Conservation (phyloP, 2,113 vertebrate genomes). For the Malaclemys terrapin region DNA sequence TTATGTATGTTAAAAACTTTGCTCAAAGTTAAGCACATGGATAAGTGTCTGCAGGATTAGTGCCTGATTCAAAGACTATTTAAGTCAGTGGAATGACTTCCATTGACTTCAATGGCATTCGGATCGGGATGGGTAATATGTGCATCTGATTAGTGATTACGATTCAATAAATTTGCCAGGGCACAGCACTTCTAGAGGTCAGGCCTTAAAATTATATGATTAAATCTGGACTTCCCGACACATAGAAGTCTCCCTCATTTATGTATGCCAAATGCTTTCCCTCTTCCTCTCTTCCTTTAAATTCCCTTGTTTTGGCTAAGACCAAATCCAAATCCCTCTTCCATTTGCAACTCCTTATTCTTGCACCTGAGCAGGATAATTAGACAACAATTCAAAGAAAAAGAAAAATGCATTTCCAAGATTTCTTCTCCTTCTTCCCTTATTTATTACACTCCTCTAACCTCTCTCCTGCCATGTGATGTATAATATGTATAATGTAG, state of each 20-base stretch:
- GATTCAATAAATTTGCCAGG: not conserved
- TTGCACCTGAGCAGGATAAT: not conserved
- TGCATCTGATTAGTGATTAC: not conserved
- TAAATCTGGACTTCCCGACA: not conserved
- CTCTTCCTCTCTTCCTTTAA: not conserved
- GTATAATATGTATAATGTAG: not conserved
- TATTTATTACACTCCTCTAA: not conserved
- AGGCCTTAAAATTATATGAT: not conserved
- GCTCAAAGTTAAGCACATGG: not conserved
- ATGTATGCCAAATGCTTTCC: not conserved
- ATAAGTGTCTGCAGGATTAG: not conserved
- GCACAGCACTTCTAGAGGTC: not conserved
- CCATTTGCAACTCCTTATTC: not conserved
- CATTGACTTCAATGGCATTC: not conserved
- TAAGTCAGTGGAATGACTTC: not conserved
- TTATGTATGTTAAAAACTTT: not conserved
- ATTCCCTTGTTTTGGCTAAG: not conserved
- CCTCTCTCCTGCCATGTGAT: not conserved
- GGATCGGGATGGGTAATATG: not conserved
- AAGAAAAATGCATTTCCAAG: too few species aligned
- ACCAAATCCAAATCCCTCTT: too few species aligned
- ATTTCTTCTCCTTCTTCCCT: not conserved
- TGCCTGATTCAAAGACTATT: too few species aligned
- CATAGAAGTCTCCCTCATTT: not conserved
- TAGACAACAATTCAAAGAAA: too few species aligned